Evolutionary conservation across 2,888 invertebrate genomes (phyloP).

Genomic region (Drosophila longiperda): DNA sequence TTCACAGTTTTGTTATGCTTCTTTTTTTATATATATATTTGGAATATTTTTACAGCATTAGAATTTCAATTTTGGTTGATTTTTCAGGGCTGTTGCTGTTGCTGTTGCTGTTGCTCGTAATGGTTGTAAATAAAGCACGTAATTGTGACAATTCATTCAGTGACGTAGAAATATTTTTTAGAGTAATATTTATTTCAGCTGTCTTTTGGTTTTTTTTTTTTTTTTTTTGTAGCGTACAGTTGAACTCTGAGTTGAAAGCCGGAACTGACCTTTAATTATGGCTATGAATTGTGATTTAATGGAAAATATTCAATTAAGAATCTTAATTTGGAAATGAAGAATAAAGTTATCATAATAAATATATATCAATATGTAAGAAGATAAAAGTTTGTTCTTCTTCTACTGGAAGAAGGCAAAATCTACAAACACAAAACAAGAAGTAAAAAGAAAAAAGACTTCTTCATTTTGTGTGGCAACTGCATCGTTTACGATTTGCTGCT

Average conservation of each 20-base stretch:
- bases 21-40: constrained; percentile 10
- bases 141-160: constrained; percentile 49
- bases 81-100: constrained; percentile 5
- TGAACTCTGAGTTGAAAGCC: constrained; percentile 9
- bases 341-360: not conserved
- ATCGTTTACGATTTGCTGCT: constrained; percentile 43
- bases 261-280: not conserved
- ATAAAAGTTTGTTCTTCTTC: too few species aligned
- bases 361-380: not conserved
- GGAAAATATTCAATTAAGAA: not conserved
- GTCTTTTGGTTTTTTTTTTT: not conserved
- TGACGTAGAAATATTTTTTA: constrained; percentile 13
- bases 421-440: not conserved
- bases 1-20: constrained; percentile 11
- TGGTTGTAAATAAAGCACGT: constrained; percentile 40
- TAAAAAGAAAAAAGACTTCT: not conserved
- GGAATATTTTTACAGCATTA: constrained; percentile 27
- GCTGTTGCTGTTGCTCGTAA: constrained; percentile 18
- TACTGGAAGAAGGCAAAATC: not conserved
- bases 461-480: not conserved
- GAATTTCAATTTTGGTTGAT: constrained; percentile 34
- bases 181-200: constrained; percentile 7
- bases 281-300: not conserved
- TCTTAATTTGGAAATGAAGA: not conserved
- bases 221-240: constrained; percentile 28